Conservation (phyloP, 2,888 invertebrate genomes). For the Pheosia tremula region DNA sequence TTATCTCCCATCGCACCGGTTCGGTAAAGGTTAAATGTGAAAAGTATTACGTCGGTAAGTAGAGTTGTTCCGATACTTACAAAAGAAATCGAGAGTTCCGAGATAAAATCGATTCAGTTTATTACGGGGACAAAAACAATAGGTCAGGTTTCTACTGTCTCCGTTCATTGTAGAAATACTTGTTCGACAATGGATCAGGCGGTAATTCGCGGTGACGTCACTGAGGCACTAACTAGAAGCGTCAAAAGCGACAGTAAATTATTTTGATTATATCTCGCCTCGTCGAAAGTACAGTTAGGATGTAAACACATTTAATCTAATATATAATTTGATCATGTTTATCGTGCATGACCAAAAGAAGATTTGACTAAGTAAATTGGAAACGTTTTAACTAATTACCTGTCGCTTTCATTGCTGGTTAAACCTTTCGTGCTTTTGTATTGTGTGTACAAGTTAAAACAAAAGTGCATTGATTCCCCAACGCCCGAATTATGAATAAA, state of each 20-base stretch:
- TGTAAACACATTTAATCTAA: constrained; percentile 18
- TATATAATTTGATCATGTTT: too few relatives aligned
- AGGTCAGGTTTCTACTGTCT: constrained; percentile 20
- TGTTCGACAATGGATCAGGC: constrained; percentile 20
- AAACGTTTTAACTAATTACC: too few relatives aligned
- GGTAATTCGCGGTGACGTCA: constrained; percentile 11
- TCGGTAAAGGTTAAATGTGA: constrained; percentile 20
- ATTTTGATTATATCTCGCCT: constrained; percentile 30
- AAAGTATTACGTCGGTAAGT: constrained; percentile 17
- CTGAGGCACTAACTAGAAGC: constrained; percentile 49
- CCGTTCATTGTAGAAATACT: constrained; percentile 20
- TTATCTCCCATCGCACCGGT: constrained; percentile 17
- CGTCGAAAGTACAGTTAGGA: constrained; percentile 43
- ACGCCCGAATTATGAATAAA: too few relatives aligned
- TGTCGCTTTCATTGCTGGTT: too few relatives aligned
- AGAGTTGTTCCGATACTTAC: constrained; percentile 16
- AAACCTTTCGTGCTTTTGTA: too few relatives aligned
- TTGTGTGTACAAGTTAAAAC: too few relatives aligned
- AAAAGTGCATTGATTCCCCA: too few relatives aligned
- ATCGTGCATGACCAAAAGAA: too few relatives aligned
- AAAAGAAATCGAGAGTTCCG: constrained; percentile 33
- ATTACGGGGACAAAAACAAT: constrained; percentile 25
- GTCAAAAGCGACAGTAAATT: constrained; percentile 56
- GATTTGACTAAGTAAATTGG: too few relatives aligned
- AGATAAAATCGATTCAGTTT: constrained; percentile 30